These are phyloP conservation scores for Streblospio benedicti DNA, from an alignment of 1,140 invertebrate genomes.

Conservation along the genomic window DNA sequence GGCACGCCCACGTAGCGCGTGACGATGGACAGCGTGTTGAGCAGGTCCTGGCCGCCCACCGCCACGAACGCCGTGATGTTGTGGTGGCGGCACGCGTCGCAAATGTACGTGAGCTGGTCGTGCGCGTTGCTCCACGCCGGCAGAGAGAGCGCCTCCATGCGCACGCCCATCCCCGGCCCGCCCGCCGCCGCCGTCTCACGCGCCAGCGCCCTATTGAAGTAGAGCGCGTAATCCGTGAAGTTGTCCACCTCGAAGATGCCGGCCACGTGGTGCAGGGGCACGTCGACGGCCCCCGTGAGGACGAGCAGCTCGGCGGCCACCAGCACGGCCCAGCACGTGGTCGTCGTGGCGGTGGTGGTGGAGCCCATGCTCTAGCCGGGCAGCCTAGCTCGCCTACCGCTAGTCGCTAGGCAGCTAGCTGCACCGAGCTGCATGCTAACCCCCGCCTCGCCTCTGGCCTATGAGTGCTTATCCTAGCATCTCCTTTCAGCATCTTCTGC, in stretches of 20 bases:
- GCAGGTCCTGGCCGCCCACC: constrained; percentile 3
- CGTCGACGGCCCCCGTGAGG: neutral
- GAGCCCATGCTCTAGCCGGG: too few relatives aligned
- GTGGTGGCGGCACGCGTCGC: neutral
- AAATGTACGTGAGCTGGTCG: constrained; percentile 8
- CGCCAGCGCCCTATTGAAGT: neutral
- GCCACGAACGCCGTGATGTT: constrained; percentile 13
- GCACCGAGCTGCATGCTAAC: too few relatives aligned
- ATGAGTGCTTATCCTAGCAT: too few relatives aligned
- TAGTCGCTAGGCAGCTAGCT: too few relatives aligned
- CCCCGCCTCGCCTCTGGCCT: too few relatives aligned
- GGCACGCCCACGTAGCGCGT: constrained; percentile 8
- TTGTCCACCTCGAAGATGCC: neutral
- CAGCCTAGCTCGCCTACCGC: too few relatives aligned
- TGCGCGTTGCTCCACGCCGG: neutral
- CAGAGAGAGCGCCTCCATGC: neutral
- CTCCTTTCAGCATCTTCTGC: too few relatives aligned
- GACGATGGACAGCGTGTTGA: constrained; percentile 12
- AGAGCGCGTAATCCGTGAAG: neutral
- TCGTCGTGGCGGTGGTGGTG: too few relatives aligned
- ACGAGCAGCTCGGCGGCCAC: neutral
- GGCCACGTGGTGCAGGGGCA: neutral
- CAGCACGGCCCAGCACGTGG: too few relatives aligned
- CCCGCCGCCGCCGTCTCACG: neutral
- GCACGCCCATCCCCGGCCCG: neutral